Percentiles rank a stretch among this genome's conserved stretches.
Evolutionary conservation across 2,113 vertebrate species (phyloP).

Genomic region (Tragulus kanchil): DNA sequence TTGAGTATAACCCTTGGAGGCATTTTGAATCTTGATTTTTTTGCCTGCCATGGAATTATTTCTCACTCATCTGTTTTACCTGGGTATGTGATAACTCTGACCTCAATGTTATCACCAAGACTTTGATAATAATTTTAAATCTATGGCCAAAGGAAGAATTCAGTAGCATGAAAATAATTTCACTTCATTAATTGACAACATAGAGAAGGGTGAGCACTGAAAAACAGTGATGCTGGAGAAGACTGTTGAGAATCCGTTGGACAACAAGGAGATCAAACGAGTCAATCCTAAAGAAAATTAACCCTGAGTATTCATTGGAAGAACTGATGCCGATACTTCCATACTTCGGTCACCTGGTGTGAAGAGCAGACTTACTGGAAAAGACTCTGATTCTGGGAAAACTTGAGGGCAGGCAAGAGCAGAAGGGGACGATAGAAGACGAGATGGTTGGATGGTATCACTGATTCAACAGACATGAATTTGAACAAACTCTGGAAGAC

Average conservation of each 20-base stretch:
- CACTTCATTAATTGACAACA: neutral
- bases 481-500: neutral
- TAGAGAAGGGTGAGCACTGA: neutral
- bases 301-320: neutral
- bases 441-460: neutral
- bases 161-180: neutral
- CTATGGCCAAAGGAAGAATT: neutral
- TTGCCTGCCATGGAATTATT: neutral
- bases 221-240: neutral
- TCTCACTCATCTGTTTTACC: neutral
- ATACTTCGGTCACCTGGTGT: neutral
- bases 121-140: neutral
- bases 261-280: neutral
- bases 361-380: neutral
- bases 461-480: neutral
- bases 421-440: neutral
- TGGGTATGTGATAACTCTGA: neutral
- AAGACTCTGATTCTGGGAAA: neutral
- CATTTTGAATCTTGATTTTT: conserved; percentile 24
- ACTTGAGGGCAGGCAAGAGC: neutral
- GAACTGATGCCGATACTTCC: neutral
- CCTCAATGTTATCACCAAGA: neutral
- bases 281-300: neutral
- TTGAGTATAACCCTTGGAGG: neutral
- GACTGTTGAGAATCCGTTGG: neutral